phyloP scores from a whole-genome alignment of 37 sponge, comb jelly and placozoan genomes.

The Eunapius fragilis region DNA sequence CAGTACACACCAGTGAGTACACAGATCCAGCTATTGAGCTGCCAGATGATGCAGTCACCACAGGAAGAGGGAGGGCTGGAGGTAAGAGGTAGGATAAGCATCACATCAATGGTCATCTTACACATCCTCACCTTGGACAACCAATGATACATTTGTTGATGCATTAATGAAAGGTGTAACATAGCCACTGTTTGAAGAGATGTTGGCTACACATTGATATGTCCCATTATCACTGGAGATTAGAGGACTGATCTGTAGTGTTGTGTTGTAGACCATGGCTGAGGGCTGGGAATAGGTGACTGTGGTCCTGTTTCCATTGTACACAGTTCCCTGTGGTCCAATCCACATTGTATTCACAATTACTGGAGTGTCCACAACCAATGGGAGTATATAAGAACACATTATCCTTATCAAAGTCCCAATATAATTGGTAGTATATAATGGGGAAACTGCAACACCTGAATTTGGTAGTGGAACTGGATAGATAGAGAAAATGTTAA shows the following conservation, averaged over 20 bases:
- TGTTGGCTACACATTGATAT: neutral
- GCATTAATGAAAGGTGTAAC: neutral
- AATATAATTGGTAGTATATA: too few relatives aligned
- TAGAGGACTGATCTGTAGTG: neutral
- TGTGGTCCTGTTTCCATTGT: neutral
- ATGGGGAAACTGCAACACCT: too few relatives aligned
- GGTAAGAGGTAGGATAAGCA: neutral
- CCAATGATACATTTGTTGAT: neutral
- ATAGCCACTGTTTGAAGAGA: neutral
- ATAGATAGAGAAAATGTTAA: too few relatives aligned
- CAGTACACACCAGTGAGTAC: conserved; percentile 32
- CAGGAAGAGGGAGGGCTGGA: neutral
- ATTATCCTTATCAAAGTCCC: neutral
- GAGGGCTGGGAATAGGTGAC: neutral
- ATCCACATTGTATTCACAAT: neutral
- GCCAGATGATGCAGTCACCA: neutral
- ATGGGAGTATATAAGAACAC: neutral
- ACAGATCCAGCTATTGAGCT: conserved; percentile 26
- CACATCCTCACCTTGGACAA: neutral
- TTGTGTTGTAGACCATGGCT: neutral
- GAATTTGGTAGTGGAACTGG: too few relatives aligned
- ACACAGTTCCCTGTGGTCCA: neutral
- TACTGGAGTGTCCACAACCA: neutral
- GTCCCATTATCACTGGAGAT: neutral
- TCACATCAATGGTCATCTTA: neutral